These are phyloP conservation scores for Mellilla xanthometata DNA, from an alignment of 2,888 invertebrate species.

Conservation along the genomic window DNA sequence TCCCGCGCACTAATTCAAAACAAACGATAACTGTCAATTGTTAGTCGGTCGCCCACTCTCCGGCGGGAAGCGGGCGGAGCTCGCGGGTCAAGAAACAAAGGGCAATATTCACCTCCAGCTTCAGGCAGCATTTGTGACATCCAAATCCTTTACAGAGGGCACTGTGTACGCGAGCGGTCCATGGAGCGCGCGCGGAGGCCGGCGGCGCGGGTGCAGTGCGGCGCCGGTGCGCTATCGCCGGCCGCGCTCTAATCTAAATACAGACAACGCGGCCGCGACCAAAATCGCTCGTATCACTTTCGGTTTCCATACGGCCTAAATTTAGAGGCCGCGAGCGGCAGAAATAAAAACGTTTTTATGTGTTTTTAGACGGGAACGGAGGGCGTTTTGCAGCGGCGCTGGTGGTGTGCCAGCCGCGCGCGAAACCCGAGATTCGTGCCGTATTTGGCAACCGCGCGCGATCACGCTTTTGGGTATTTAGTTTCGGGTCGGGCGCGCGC, in stretches of 20 bases:
- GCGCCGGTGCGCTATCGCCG: constrained; percentile 34
- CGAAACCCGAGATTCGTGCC: constrained; percentile 80
- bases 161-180: constrained; percentile 43
- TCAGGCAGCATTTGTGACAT: constrained; percentile 78
- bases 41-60: neutral
- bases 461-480: constrained; percentile 74
- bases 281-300: constrained; percentile 80
- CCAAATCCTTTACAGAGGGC: constrained; percentile 55
- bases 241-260: constrained; percentile 74
- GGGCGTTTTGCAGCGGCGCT: constrained; percentile 60
- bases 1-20: neutral
- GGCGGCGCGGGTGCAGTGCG: constrained; percentile 25
- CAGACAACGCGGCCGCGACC: constrained; percentile 75
- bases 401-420: constrained; percentile 61
- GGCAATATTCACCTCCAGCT: constrained; percentile 66
- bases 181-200: constrained; percentile 22
- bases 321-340: constrained; percentile 78
- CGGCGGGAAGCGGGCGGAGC: too few relatives aligned
- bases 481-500: constrained; percentile 57
- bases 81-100: neutral
- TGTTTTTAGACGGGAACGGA: constrained; percentile 77
- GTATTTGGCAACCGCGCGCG: constrained; percentile 73
- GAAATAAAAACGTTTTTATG: constrained; percentile 80
- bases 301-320: constrained; percentile 79
- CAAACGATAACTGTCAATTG: neutral